phyloP scores from a whole-genome alignment of 2,888 invertebrate genomes.

The Eupithecia abbreviata region DNA sequence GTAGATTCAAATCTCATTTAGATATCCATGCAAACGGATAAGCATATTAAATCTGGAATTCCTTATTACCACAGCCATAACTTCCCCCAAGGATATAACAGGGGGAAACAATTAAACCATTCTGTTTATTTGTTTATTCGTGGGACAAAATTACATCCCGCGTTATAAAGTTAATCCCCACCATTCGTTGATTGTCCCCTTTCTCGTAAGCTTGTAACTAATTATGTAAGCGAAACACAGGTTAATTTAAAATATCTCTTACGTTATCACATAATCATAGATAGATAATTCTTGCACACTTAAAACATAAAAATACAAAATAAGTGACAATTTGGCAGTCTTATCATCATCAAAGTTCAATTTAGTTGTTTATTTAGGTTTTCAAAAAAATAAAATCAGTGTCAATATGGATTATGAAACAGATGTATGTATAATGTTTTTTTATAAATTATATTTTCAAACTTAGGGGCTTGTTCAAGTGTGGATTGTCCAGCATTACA shows the following conservation, averaged over 20 bases:
- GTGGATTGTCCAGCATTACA: too few species aligned
- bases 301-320: too few species aligned
- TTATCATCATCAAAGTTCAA: too few species aligned
- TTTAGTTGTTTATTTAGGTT: too few species aligned
- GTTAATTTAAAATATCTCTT: constrained; percentile 17
- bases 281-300: too few species aligned
- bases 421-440: too few species aligned
- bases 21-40: background rate
- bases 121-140: constrained; percentile 44
- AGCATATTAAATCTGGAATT: constrained; percentile 26
- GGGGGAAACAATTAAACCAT: constrained; percentile 36
- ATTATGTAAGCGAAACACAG: constrained; percentile 13
- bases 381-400: too few species aligned
- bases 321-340: too few species aligned
- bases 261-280: background rate
- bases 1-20: background rate
- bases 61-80: constrained; percentile 20
- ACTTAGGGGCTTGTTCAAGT: too few species aligned
- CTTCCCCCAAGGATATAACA: constrained; percentile 24
- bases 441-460: too few species aligned
- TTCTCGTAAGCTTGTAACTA: constrained; percentile 28
- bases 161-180: constrained; percentile 36
- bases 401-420: too few species aligned
- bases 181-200: constrained; percentile 40
- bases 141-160: constrained; percentile 36